These are phyloP conservation scores for Thecocarcelia acutangulata DNA, from an alignment of 2,888 invertebrate genomes.

Conservation along the genomic window DNA sequence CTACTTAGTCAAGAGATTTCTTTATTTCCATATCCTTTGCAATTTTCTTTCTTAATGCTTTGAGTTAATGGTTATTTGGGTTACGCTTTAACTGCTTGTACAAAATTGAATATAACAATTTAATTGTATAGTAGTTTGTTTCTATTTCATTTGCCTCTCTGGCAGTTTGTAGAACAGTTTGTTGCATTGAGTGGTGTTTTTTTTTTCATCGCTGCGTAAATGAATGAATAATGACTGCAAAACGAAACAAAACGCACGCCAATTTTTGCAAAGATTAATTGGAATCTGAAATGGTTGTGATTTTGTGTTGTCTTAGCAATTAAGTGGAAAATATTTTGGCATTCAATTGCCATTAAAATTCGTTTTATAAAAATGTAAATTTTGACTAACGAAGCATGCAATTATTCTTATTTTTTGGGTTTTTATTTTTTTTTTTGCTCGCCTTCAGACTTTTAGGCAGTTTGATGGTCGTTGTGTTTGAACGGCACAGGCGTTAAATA, in stretches of 20 bases:
- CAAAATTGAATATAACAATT: background rate
- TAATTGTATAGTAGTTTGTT: slow-evolving; percentile 12
- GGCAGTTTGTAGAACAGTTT: background rate
- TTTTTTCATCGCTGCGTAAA: slow-evolving; percentile 17
- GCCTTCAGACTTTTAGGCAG: no score
- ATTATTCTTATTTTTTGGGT: no score
- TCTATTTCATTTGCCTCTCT: background rate
- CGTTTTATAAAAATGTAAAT: slow-evolving; percentile 17
- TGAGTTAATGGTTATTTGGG: no score
- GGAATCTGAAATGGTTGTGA: slow-evolving; percentile 41
- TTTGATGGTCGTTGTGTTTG: no score
- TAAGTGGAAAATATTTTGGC: slow-evolving; percentile 24
- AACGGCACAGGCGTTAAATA: no score
- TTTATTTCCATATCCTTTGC: no score
- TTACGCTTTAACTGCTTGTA: no score
- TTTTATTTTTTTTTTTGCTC: no score
- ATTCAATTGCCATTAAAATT: slow-evolving; percentile 35
- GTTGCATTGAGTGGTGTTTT: slow-evolving; percentile 4
- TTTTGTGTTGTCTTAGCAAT: slow-evolving; percentile 40
- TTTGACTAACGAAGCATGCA: slow-evolving; percentile 17
- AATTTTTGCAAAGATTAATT: slow-evolving; percentile 33
- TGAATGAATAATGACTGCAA: slow-evolving; percentile 25
- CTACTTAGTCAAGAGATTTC: no score
- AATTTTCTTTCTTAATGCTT: no score
- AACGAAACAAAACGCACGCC: slow-evolving; percentile 9